Evolutionary conservation across 2,888 invertebrate genomes (phyloP).

Genomic region (Andrena marginata): DNA sequence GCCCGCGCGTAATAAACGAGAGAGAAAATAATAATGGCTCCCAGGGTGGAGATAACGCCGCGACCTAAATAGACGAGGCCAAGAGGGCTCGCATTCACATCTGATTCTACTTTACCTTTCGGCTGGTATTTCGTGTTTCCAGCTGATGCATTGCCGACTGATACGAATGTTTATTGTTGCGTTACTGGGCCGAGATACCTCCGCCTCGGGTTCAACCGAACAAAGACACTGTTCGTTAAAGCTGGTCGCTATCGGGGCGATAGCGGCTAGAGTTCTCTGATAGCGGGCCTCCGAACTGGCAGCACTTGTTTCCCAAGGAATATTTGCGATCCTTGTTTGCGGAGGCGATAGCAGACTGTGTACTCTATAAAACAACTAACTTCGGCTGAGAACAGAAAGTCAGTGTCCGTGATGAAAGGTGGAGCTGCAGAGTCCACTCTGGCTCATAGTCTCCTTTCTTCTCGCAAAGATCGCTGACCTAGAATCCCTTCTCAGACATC

Average conservation of each 20-base stretch:
- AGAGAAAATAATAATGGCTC: constrained; percentile 39
- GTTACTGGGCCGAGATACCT: neutral
- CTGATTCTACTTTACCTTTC: constrained; percentile 12
- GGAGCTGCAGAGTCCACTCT: neutral
- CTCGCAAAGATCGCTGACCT: too few species aligned
- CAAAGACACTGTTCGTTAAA: neutral
- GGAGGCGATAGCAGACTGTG: neutral
- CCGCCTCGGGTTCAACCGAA: neutral
- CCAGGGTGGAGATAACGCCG: constrained; percentile 28
- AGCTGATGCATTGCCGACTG: constrained; percentile 1
- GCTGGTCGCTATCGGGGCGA: constrained; percentile 14
- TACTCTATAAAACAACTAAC: neutral
- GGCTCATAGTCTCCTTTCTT: neutral
- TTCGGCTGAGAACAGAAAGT: neutral
- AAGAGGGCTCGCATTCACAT: constrained; percentile 8
- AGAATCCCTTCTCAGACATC: too few species aligned
- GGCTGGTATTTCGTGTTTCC: neutral
- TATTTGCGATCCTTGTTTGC: constrained; percentile 26
- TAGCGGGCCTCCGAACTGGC: neutral
- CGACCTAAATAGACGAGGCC: constrained; percentile 24
- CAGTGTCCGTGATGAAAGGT: neutral
- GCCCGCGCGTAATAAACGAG: constrained; percentile 43
- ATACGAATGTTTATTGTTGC: constrained; percentile 17
- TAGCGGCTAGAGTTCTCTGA: neutral
- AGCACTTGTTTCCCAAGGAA: constrained; percentile 1